Base-by-base conservation (phyloP, 1,140 invertebrate species). In the Megalopta genalis region DNA sequence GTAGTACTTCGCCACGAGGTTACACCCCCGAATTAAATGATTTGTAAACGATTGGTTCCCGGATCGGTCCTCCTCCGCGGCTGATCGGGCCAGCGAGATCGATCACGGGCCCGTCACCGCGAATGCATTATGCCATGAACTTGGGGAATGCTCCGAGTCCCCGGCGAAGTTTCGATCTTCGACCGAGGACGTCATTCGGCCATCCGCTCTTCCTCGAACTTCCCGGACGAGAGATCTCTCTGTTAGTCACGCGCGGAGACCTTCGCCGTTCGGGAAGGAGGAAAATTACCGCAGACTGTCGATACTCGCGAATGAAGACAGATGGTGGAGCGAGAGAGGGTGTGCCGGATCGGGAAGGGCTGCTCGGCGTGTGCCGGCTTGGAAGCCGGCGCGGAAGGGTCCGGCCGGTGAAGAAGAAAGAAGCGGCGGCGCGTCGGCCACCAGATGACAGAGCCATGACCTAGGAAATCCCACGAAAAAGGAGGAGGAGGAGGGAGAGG, bases 381-480 rank as follows among this genome's bases (percentile, higher is more conserved):
- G 60, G 77, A 73, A 65, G 76, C 64, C 82, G 27, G 52, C 32
- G 64, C 54, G 68, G 77, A 62, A 78, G 80, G 74, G 77, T 77
- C 71, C 23, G 66, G 8, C 21, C 18, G 16, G n/a, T n/a, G 71
- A 23, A 57, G 49, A 63, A 64, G 69, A 68, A 60, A 25, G 54
- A 66, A 66, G 68, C 52, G 59, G 32, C 32, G 68, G 71, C 14
- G 60, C 66, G 77, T 78, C 86, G 86, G 74, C 72, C 42, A 87
- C 86, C 86, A 87, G 86, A 87, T 87, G 86, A 87, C 86, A 88
- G 87, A 87, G 85, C 81, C 85, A 87, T 88, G 88, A 88, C 87
- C 88, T 86, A 88, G 85, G 80, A 83, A 88, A 86, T 88, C 88
- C 87, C 80, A 87, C 83, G 85, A 70, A 72, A 57, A 62, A 63